These are phyloP conservation scores for Hylia prasina DNA, from an alignment of 2,113 vertebrate species.

Conservation along the genomic window DNA sequence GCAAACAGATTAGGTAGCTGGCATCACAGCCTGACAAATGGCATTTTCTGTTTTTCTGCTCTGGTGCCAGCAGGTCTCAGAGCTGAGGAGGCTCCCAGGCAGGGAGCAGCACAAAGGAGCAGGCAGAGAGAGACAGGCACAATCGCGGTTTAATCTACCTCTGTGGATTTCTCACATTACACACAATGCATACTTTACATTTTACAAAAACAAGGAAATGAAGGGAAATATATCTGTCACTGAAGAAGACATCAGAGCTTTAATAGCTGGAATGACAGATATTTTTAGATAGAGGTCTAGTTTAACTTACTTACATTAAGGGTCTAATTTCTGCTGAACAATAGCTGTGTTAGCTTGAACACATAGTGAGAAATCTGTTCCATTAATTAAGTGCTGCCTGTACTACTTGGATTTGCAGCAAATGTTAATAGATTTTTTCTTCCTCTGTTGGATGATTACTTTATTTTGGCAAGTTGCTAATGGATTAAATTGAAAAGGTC, in stretches of 20 bases:
- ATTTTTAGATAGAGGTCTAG: conserved; percentile 67
- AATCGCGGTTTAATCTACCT: conserved; percentile 69
- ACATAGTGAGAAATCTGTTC: conserved; percentile 57
- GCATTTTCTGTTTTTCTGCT: conserved; percentile 36
- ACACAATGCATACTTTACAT: conserved; percentile 55
- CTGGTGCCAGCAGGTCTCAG: conserved; percentile 79
- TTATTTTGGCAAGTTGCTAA: conserved; percentile 59
- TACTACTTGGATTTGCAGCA: conserved; percentile 49
- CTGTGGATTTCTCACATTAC: conserved; percentile 65
- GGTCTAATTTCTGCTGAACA: conserved; percentile 65
- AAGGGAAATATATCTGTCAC: conserved; percentile 69
- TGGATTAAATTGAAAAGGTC: conserved; percentile 47
- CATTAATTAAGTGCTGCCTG: conserved; percentile 68
- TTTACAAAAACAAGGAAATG: conserved; percentile 64
- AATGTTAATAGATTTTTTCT: conserved; percentile 65
- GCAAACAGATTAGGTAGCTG: conserved; percentile 71
- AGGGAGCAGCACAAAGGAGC: conserved; percentile 38
- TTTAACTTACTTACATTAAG: conserved; percentile 61
- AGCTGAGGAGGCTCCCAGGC: conserved; percentile 48
- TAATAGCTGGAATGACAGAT: conserved; percentile 66
- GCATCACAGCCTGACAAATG: conserved; percentile 67
- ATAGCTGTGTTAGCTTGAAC: conserved; percentile 57
- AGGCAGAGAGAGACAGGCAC: conserved; percentile 61
- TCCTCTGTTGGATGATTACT: conserved; percentile 63
- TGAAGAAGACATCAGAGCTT: conserved; percentile 51